phyloP scores from a whole-genome alignment of 2,888 invertebrate species.

The Apodemia mormo region DNA sequence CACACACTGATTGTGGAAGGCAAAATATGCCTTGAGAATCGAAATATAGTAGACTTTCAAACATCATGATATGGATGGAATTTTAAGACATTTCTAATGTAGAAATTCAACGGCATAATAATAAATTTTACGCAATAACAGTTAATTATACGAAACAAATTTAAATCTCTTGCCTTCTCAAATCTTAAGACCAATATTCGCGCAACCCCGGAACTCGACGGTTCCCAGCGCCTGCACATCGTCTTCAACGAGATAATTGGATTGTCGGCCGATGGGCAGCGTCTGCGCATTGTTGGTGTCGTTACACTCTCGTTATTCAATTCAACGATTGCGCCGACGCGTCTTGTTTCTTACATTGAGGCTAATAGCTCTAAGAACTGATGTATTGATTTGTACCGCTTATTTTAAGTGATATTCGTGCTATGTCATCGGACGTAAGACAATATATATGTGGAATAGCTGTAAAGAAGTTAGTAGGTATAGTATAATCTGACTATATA shows the following conservation, averaged over 20 bases:
- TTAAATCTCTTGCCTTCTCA: neutral
- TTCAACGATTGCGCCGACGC: conserved; percentile 61
- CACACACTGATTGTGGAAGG: too few relatives aligned
- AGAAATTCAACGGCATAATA: too few relatives aligned
- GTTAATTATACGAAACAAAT: neutral
- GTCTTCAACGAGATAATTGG: conserved; percentile 72
- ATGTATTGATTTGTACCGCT: conserved; percentile 13
- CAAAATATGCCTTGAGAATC: too few relatives aligned
- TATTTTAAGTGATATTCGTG: too few relatives aligned
- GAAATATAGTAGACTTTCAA: too few relatives aligned
- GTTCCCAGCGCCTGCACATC: conserved; percentile 66
- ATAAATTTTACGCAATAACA: too few relatives aligned
- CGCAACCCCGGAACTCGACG: conserved; percentile 47
- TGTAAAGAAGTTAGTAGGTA: too few relatives aligned
- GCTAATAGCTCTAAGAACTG: conserved; percentile 47
- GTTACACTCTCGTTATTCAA: conserved; percentile 79
- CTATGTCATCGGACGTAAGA: too few relatives aligned
- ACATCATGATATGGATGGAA: too few relatives aligned
- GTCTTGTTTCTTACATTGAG: conserved; percentile 71
- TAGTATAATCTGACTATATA: too few relatives aligned
- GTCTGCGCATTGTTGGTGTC: conserved; percentile 70
- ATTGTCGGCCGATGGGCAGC: conserved; percentile 49
- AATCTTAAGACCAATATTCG: conserved; percentile 46
- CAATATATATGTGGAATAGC: too few relatives aligned
- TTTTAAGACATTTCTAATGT: too few relatives aligned